These are phyloP conservation scores for Galago senegalensis DNA, from an alignment of 2,797 vertebrate genomes.

Conservation along the genomic window DNA sequence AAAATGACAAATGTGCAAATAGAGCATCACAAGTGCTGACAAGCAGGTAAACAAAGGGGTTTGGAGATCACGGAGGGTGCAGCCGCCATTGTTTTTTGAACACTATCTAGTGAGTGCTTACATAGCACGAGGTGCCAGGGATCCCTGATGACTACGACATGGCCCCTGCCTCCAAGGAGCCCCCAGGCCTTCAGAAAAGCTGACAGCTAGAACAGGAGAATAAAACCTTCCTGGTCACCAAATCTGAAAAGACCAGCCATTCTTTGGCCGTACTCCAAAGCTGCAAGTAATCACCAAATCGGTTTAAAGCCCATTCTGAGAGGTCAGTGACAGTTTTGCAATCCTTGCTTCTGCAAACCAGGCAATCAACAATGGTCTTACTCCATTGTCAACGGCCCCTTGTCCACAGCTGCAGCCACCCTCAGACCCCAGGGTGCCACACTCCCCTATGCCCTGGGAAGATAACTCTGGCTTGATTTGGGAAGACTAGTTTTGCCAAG, in stretches of 20 bases:
- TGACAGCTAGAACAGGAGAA: not conserved
- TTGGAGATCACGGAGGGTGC: not conserved
- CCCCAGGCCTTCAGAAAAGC: not conserved
- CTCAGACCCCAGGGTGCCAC: not conserved
- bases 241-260: not conserved
- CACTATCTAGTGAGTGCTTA: rapidly evolving
- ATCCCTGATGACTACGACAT: rapidly evolving
- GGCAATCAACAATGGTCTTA: not conserved
- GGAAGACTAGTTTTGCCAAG: not conserved
- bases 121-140: no score
- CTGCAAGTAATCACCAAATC: not conserved
- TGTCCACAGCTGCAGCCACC: not conserved
- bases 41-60: not conserved
- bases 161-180: not conserved
- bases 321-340: not conserved
- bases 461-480: not conserved
- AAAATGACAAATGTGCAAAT: not conserved
- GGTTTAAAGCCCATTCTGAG: not conserved
- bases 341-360: not conserved
- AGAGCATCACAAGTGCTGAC: not conserved
- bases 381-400: not conserved
- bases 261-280: not conserved
- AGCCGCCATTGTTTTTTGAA: rapidly evolving
- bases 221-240: not conserved
- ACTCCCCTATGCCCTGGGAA: not conserved